Evolutionary conservation across 2,888 invertebrate genomes (phyloP).

Genomic region (Tetramorium bicarinatum): DNA sequence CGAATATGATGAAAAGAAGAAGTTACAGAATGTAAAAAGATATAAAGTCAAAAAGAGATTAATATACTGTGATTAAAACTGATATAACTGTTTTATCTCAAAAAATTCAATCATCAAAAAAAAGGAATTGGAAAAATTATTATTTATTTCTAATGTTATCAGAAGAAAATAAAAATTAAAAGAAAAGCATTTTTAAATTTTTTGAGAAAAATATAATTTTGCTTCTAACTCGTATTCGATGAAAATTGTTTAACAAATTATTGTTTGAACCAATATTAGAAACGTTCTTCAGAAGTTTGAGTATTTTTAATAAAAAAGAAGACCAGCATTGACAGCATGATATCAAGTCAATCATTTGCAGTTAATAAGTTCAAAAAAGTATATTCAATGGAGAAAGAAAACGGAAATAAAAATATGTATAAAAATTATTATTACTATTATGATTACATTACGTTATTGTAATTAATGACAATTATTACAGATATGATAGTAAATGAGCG

Average conservation of each 20-base stretch:
- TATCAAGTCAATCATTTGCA: background rate
- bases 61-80: background rate
- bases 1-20: background rate
- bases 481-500: background rate
- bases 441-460: background rate
- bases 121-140: background rate
- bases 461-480: slow-evolving; percentile 5
- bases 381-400: background rate
- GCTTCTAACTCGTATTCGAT: background rate
- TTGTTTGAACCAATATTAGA: background rate
- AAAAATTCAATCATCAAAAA: background rate
- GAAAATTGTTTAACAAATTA: slow-evolving; percentile 20
- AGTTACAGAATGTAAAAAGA: background rate
- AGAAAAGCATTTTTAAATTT: background rate
- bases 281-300: background rate
- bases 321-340: background rate
- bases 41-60: background rate
- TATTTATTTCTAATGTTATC: background rate
- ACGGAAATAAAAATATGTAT: background rate
- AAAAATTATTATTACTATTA: background rate
- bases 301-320: background rate
- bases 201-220: background rate
- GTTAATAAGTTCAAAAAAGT: background rate
- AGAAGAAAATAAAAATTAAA: background rate
- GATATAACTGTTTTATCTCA: background rate